Conservation (phyloP, 2,888 invertebrate species). For the Pristionchus entomophagus region DNA sequence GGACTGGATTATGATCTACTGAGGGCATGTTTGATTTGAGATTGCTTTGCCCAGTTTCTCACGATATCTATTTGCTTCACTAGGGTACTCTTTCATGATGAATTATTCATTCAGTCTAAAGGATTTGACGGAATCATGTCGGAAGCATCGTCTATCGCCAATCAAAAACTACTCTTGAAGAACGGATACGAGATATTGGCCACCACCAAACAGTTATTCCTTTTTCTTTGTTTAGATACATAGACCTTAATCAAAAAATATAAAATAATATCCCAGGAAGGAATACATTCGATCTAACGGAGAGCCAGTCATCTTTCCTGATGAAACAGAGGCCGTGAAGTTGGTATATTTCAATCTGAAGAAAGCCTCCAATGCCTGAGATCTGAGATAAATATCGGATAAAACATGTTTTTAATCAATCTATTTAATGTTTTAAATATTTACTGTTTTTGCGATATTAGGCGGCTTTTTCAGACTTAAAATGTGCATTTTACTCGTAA, state of each 20-base stretch:
- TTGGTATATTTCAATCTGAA: not conserved
- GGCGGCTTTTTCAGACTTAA: too few species aligned
- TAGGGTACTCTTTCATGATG: too few species aligned
- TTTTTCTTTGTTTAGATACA: not conserved
- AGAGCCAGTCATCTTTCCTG: not conserved
- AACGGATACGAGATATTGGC: not conserved
- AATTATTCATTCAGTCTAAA: too few species aligned
- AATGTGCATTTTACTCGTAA: too few species aligned
- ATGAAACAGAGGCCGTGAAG: not conserved
- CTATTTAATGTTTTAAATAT: too few species aligned
- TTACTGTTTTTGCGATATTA: too few species aligned
- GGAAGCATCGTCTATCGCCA: not conserved
- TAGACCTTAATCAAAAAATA: not conserved
- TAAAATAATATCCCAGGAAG: not conserved
- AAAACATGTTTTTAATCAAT: too few species aligned
- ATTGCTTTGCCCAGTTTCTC: too few species aligned
- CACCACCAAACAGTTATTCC: not conserved
- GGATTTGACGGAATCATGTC: constrained; percentile 1
- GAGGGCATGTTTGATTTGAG: not conserved
- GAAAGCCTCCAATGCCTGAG: too few species aligned
- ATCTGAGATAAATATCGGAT: too few species aligned
- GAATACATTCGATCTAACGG: too few species aligned
- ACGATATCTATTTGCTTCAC: too few species aligned
- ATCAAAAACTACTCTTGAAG: not conserved
- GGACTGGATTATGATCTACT: not conserved